Percentiles rank a stretch among this genome's conserved stretches.
Evolutionary conservation across 2,113 vertebrate genomes (phyloP).

Genomic region (Climacteris rufus): DNA sequence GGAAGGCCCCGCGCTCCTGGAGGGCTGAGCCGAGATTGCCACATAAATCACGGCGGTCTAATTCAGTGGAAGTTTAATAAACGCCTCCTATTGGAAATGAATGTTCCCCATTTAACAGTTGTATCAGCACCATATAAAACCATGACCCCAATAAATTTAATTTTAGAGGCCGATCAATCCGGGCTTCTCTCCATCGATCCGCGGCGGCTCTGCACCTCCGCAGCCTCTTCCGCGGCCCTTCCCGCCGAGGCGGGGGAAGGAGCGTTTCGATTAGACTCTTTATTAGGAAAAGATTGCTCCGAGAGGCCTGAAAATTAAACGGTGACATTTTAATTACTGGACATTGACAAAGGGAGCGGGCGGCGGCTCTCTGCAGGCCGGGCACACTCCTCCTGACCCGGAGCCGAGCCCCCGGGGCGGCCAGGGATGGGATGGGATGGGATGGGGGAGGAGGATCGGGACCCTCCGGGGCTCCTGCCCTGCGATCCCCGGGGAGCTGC

Average conservation of each 20-base stretch:
- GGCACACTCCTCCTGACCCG: constrained; percentile 62
- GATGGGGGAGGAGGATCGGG: background rate
- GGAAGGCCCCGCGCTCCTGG: constrained; percentile 57
- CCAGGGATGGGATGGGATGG: constrained; percentile 30
- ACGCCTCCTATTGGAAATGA: constrained; percentile 83
- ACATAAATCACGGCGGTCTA: constrained; percentile 81
- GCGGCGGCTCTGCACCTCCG: constrained; percentile 55
- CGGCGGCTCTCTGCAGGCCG: constrained; percentile 70
- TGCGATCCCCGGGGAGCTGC: background rate
- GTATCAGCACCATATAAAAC: constrained; percentile 90
- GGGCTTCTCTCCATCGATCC: constrained; percentile 83
- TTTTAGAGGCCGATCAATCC: constrained; percentile 91
- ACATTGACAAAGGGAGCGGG: constrained; percentile 85
- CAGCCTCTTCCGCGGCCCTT: constrained; percentile 70
- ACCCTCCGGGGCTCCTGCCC: background rate
- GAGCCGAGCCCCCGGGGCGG: constrained; percentile 66
- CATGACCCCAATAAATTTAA: constrained; percentile 92
- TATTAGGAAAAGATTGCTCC: constrained; percentile 85
- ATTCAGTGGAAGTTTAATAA: constrained; percentile 88
- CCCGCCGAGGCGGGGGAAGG: constrained; percentile 62
- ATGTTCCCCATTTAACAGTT: constrained; percentile 92
- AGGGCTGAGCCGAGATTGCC: constrained; percentile 75
- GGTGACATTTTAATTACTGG: constrained; percentile 96
- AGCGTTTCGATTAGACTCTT: constrained; percentile 87
- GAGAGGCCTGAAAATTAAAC: constrained; percentile 88